Evolutionary conservation across 1,140 invertebrate species (phyloP).

Genomic region (Calephelis virginiensis): DNA sequence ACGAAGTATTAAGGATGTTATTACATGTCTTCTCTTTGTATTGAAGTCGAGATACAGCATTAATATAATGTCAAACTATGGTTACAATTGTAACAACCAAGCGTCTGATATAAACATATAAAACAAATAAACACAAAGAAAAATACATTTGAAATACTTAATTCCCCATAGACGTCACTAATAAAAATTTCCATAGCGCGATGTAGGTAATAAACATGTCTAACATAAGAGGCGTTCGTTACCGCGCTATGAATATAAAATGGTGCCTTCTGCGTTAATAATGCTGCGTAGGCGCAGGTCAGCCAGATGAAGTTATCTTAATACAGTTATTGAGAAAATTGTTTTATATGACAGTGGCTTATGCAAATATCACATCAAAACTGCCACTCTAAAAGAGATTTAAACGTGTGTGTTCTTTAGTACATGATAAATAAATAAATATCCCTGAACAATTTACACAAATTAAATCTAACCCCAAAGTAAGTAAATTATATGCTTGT

Average conservation of each 20-base stretch:
- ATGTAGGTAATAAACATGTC: slow-evolving; percentile 35
- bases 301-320: slow-evolving; percentile 18
- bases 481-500: too few relatives aligned
- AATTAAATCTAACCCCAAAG: too few relatives aligned
- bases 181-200: slow-evolving; percentile 33
- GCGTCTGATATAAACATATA: not conserved
- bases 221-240: slow-evolving; percentile 37
- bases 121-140: slow-evolving; percentile 25
- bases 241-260: slow-evolving; percentile 39
- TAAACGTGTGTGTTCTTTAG: not conserved
- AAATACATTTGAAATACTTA: slow-evolving; percentile 17
- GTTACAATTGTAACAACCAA: too few relatives aligned
- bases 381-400: not conserved
- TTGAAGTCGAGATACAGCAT: too few relatives aligned
- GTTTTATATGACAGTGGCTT: slow-evolving; percentile 15
- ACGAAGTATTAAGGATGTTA: too few relatives aligned
- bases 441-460: too few relatives aligned
- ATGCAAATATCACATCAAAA: slow-evolving; percentile 8
- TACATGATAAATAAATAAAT: not conserved
- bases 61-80: too few relatives aligned
- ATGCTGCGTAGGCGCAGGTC: slow-evolving; percentile 36
- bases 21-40: too few relatives aligned
- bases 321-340: slow-evolving; percentile 19
- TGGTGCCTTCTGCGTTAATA: slow-evolving; percentile 33
- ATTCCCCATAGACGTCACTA: slow-evolving; percentile 24